Percentiles rank a stretch among this genome's conserved stretches.
phyloP scores from a whole-genome alignment of 2,888 invertebrate genomes.

The Hedya salicella region DNA sequence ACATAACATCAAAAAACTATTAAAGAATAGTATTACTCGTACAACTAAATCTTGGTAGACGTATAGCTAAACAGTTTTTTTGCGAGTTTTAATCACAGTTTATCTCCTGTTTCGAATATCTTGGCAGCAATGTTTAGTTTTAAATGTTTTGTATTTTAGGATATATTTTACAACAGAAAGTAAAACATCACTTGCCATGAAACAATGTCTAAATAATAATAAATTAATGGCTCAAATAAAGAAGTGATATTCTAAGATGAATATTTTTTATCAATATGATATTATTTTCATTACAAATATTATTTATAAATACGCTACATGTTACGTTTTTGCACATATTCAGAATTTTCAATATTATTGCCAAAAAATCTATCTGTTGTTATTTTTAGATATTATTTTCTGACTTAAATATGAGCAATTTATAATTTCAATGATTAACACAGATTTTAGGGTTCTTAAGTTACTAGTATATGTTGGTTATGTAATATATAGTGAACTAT shows the following conservation, averaged over 20 bases:
- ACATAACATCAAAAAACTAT: slow-evolving; percentile 7
- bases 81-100: neutral
- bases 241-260: slow-evolving; percentile 52
- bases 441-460: slow-evolving; percentile 12
- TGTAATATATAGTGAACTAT: neutral
- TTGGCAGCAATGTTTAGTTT: slow-evolving; percentile 7
- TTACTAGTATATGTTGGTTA: neutral
- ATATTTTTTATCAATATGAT: slow-evolving; percentile 45
- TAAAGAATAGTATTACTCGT: slow-evolving; percentile 5
- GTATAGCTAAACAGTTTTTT: neutral
- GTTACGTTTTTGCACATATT: slow-evolving; percentile 32
- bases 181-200: slow-evolving; percentile 46
- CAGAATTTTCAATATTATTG: slow-evolving; percentile 32
- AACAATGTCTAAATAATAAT: slow-evolving; percentile 34
- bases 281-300: slow-evolving; percentile 46
- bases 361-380: slow-evolving; percentile 33
- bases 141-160: slow-evolving; percentile 16
- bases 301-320: slow-evolving; percentile 36
- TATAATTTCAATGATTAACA: neutral
- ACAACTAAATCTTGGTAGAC: neutral
- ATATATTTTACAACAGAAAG: slow-evolving; percentile 36
- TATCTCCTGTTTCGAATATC: slow-evolving; percentile 1
- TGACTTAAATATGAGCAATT: neutral
- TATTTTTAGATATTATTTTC: slow-evolving; percentile 42
- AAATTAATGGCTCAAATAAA: slow-evolving; percentile 49